These are phyloP conservation scores for Erpobdella octoculata DNA, from an alignment of 2,888 invertebrate genomes.

Conservation along the genomic window DNA sequence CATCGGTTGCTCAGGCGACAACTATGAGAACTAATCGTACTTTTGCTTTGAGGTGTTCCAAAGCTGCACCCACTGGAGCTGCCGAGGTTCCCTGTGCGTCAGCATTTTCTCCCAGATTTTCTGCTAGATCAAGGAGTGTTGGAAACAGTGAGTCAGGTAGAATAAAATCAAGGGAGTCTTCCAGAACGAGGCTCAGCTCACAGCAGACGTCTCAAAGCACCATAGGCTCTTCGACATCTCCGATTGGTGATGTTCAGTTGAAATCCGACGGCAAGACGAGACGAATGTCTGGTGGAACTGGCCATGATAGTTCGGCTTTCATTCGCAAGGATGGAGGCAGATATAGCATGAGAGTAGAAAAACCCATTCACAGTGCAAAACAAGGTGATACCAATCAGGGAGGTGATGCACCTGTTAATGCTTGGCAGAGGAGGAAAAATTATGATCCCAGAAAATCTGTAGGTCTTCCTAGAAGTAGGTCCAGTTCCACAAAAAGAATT, in stretches of 20 bases:
- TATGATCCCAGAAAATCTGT: slow-evolving; percentile 77
- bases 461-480: neutral
- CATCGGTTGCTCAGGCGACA: neutral
- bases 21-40: slow-evolving; percentile 21
- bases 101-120: neutral
- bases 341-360: slow-evolving; percentile 58
- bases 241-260: slow-evolving; percentile 12
- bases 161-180: neutral
- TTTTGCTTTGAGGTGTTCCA: slow-evolving; percentile 28
- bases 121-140: slow-evolving; percentile 11
- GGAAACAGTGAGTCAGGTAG: neutral
- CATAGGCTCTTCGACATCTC: slow-evolving; percentile 2
- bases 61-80: slow-evolving; percentile 4
- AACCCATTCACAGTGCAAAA: slow-evolving; percentile 14
- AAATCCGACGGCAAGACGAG: neutral
- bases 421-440: slow-evolving; percentile 88
- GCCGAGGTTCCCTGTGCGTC: neutral
- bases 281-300: neutral
- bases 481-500: neutral
- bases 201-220: neutral
- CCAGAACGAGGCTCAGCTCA: neutral
- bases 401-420: slow-evolving; percentile 46
- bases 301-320: slow-evolving; percentile 10
- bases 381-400: neutral
- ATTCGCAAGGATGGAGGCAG: slow-evolving; percentile 60